phyloP scores from a whole-genome alignment of 2,113 vertebrate species.

The Ammodytes marinus region DNA sequence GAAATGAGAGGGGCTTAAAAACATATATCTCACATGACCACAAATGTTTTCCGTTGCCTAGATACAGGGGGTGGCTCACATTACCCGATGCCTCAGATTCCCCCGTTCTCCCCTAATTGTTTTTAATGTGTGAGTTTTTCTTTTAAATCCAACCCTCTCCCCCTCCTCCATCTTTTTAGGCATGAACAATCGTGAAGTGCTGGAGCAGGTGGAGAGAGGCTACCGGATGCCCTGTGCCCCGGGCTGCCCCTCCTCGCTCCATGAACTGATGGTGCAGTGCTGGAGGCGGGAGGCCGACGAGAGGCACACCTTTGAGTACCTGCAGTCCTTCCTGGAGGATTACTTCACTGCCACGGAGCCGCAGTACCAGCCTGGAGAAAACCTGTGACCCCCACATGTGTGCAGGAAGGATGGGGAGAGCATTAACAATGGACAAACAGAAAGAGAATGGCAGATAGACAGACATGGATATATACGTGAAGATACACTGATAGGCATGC shows the following conservation, averaged over 20 bases:
- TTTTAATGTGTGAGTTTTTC: too few species aligned
- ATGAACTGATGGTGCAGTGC: slow-evolving; percentile 96
- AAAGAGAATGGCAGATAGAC: not conserved
- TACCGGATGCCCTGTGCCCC: slow-evolving; percentile 94
- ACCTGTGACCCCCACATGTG: slow-evolving; percentile 81
- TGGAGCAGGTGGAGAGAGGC: slow-evolving; percentile 96
- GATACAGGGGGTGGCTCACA: too few species aligned
- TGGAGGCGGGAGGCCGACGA: slow-evolving; percentile 95
- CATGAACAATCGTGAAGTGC: slow-evolving; percentile 97
- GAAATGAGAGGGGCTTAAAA: too few species aligned
- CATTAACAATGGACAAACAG: slow-evolving; percentile 34
- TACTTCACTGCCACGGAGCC: slow-evolving; percentile 98
- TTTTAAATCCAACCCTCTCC: not conserved
- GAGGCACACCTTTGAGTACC: slow-evolving; percentile 97
- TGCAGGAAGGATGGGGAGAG: slow-evolving; percentile 25
- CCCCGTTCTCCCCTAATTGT: too few species aligned
- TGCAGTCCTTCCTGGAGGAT: slow-evolving; percentile 98
- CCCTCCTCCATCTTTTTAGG: slow-evolving; percentile 78
- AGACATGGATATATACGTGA: slow-evolving; percentile 13
- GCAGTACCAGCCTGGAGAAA: slow-evolving; percentile 97
- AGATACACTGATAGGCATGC: slow-evolving; percentile 22
- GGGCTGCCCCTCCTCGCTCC: slow-evolving; percentile 90
- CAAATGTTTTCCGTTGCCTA: too few species aligned
- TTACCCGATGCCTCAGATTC: too few species aligned
- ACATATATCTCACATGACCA: too few species aligned